Conservation (phyloP, 2,797 vertebrate genomes). For the Brotula barbata region DNA sequence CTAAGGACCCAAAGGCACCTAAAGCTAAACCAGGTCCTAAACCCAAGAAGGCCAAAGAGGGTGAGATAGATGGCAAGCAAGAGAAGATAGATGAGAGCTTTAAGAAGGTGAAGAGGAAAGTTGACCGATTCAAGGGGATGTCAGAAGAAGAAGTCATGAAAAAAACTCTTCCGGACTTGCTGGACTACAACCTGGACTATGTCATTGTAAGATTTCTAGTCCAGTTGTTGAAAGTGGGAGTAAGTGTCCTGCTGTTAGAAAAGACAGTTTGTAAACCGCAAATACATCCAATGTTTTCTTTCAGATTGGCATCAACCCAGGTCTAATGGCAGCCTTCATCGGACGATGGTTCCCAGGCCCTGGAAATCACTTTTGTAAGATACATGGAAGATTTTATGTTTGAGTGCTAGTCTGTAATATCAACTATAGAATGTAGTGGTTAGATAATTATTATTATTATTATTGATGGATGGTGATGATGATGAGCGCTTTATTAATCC, state of each 20-base stretch:
- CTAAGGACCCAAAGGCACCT: constrained; percentile 75
- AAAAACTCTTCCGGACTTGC: constrained; percentile 95
- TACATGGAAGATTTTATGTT: neutral
- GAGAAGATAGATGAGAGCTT: constrained; percentile 96
- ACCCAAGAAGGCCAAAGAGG: constrained; percentile 80
- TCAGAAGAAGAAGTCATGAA: constrained; percentile 95
- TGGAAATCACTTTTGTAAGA: constrained; percentile 98
- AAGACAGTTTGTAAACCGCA: neutral
- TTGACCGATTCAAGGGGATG: constrained; percentile 96
- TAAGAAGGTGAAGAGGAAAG: constrained; percentile 95
- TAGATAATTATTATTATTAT: too few relatives aligned
- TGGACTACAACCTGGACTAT: constrained; percentile 94
- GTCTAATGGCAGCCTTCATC: constrained; percentile 96
- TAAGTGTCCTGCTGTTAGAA: neutral
- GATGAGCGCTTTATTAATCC: too few relatives aligned
- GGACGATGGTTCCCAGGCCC: constrained; percentile 97
- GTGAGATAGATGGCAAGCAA: constrained; percentile 84
- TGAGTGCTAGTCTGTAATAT: neutral
- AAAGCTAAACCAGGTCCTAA: constrained; percentile 82
- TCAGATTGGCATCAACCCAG: constrained; percentile 98
- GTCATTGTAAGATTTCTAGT: constrained; percentile 87
- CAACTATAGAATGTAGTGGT: too few relatives aligned
- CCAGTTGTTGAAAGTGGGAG: neutral
- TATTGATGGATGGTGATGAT: too few relatives aligned
- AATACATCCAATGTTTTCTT: constrained; percentile 25